Conservation (phyloP, 1,140 invertebrate genomes). For the Thaumatotibia leucotreta region DNA sequence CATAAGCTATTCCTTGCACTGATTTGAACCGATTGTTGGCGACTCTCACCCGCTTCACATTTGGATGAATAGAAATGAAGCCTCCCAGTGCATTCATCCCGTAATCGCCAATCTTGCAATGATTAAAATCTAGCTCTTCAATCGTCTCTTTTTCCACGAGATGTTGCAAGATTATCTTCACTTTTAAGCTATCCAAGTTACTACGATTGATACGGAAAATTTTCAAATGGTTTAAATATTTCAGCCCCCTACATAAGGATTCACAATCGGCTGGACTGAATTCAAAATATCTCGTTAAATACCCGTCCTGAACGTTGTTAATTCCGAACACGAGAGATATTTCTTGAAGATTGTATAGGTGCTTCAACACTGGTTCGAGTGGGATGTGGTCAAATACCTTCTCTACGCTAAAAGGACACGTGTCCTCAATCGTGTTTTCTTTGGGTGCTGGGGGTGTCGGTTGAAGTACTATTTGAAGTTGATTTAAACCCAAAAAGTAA, state of each 20-base stretch:
- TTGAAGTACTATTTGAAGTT: slow-evolving; percentile 60
- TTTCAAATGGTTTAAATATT: slow-evolving; percentile 51
- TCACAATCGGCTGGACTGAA: slow-evolving; percentile 63
- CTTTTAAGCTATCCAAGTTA: slow-evolving; percentile 62
- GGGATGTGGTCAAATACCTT: slow-evolving; percentile 67
- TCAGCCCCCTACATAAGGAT: slow-evolving; percentile 61
- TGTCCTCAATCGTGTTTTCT: slow-evolving; percentile 47
- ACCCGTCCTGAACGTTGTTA: slow-evolving; percentile 50
- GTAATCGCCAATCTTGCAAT: slow-evolving; percentile 70
- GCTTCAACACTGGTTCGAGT: slow-evolving; percentile 47
- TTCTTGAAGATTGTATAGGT: slow-evolving; percentile 60
- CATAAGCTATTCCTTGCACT: slow-evolving; percentile 64
- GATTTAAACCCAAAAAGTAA: slow-evolving; percentile 50
- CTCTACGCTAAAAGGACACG: slow-evolving; percentile 50
- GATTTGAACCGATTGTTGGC: slow-evolving; percentile 69
- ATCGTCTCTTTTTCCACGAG: slow-evolving; percentile 60
- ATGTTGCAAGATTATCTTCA: slow-evolving; percentile 60
- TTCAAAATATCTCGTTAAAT: slow-evolving; percentile 59
- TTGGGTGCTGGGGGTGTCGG: slow-evolving; percentile 41
- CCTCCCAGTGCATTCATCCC: slow-evolving; percentile 68
- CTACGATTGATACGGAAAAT: slow-evolving; percentile 66
- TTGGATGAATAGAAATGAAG: slow-evolving; percentile 60
- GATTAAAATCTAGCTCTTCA: slow-evolving; percentile 71
- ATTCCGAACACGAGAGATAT: slow-evolving; percentile 64
- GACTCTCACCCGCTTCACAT: slow-evolving; percentile 56